Evolutionary conservation across 2,797 vertebrate species (phyloP).

Genomic region (Buphagus erythrorhynchus): DNA sequence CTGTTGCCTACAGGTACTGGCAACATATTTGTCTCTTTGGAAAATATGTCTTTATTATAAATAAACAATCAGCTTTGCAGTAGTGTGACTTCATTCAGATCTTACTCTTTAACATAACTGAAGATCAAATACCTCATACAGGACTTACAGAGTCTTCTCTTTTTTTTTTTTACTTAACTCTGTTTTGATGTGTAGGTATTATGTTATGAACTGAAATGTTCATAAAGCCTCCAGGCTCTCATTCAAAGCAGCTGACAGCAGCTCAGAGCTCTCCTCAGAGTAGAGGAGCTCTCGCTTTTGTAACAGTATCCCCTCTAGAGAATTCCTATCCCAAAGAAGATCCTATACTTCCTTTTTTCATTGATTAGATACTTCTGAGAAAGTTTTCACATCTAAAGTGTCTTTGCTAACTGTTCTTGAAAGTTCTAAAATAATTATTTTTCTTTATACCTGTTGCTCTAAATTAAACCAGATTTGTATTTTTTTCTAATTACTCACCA

Average conservation of each 20-base stretch:
- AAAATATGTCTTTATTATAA: not conserved
- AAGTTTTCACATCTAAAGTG: not conserved
- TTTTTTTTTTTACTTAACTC: not conserved
- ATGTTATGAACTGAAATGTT: not conserved
- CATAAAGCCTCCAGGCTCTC: not conserved
- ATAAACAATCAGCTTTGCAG: not conserved
- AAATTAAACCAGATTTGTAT: not conserved
- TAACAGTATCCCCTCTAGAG: not conserved
- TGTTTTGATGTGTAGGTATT: not conserved
- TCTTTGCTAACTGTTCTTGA: not conserved
- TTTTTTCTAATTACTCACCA: not conserved
- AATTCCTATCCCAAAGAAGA: not conserved
- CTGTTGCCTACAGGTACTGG: not conserved
- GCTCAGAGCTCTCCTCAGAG: not conserved
- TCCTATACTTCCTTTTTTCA: not conserved
- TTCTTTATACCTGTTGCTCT: not conserved
- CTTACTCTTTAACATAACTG: not conserved
- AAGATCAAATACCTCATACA: not conserved
- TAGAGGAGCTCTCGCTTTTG: not conserved
- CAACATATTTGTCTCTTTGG: not conserved
- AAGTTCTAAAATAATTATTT: not conserved
- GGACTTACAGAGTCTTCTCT: fast-evolving
- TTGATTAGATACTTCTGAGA: not conserved
- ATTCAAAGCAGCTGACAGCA: not conserved
- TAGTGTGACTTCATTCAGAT: not conserved